A percentile compares a stretch with the other conserved stretches of the same genome.
These are phyloP conservation scores for Gryllus bimaculatus DNA, from an alignment of 1,140 invertebrate genomes.

Conservation along the genomic window DNA sequence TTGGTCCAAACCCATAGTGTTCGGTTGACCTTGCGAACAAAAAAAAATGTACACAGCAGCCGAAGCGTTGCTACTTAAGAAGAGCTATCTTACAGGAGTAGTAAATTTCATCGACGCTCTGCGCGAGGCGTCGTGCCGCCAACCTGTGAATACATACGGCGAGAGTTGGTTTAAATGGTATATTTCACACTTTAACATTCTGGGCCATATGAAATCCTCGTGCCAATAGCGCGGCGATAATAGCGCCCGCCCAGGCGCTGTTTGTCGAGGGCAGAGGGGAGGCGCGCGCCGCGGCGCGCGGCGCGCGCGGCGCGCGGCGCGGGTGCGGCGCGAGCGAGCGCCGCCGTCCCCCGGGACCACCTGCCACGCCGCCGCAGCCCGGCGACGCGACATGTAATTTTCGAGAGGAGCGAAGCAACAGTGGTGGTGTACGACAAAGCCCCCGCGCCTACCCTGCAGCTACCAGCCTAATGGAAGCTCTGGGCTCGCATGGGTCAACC, in stretches of 20 bases:
- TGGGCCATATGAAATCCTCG: background rate
- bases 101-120: background rate
- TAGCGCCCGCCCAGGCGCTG: background rate
- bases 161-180: background rate
- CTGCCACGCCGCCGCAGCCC: too few relatives aligned
- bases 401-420: too few relatives aligned
- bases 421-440: too few relatives aligned
- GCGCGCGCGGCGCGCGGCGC: too few relatives aligned
- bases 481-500: too few relatives aligned
- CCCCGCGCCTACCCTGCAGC: too few relatives aligned
- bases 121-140: background rate
- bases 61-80: background rate
- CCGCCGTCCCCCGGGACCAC: too few relatives aligned
- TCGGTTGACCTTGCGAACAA: background rate
- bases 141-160: background rate
- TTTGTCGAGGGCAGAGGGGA: background rate
- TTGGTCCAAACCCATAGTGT: background rate
- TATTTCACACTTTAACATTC: slow-evolving; percentile 5
- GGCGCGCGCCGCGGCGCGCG: too few relatives aligned
- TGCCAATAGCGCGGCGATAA: background rate
- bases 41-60: slow-evolving; percentile 4
- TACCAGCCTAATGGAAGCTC: too few relatives aligned
- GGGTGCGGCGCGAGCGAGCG: too few relatives aligned
- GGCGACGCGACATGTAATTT: too few relatives aligned
- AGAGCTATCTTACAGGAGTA: background rate